Percentiles rank a stretch among this genome's conserved stretches.
phyloP scores from a whole-genome alignment of 2,113 vertebrate genomes.

The Calidris pugnax region DNA sequence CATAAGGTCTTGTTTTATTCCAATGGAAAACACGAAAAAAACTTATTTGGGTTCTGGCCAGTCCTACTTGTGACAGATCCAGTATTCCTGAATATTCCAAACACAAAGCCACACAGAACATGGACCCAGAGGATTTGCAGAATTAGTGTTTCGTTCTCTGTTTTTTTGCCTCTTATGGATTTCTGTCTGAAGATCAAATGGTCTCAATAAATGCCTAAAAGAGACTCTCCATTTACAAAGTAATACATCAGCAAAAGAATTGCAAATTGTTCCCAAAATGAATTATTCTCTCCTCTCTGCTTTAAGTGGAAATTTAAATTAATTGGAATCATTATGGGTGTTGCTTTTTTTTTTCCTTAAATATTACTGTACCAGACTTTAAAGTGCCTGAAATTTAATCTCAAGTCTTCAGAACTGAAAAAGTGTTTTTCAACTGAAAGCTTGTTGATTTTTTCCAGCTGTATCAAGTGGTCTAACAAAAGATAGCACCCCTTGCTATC shows the following conservation, averaged over 20 bases:
- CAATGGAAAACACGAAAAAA: neutral
- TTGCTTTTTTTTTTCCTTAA: neutral
- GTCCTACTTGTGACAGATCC: neutral
- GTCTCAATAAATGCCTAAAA: neutral
- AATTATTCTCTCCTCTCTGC: neutral
- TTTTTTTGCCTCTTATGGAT: neutral
- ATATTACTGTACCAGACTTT: neutral
- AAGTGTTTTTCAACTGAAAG: neutral
- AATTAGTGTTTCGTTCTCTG: neutral
- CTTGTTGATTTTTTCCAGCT: neutral
- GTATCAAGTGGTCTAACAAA: neutral
- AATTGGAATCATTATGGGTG: conserved; percentile 9
- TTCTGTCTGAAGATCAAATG: conserved; percentile 28
- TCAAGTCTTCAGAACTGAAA: conserved; percentile 4
- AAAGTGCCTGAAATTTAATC: conserved; percentile 35
- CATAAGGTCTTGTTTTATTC: neutral
- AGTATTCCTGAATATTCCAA: neutral
- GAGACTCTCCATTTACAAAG: conserved; percentile 6
- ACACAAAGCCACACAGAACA: neutral
- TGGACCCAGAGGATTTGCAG: neutral
- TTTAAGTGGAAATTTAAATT: conserved; percentile 44
- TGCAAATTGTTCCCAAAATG: conserved; percentile 25
- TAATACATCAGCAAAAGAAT: conserved; percentile 33
- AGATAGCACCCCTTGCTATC: neutral
- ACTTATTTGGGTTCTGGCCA: neutral